Conservation (phyloP, 2,888 invertebrate species). For the Hypomecis atomaria region DNA sequence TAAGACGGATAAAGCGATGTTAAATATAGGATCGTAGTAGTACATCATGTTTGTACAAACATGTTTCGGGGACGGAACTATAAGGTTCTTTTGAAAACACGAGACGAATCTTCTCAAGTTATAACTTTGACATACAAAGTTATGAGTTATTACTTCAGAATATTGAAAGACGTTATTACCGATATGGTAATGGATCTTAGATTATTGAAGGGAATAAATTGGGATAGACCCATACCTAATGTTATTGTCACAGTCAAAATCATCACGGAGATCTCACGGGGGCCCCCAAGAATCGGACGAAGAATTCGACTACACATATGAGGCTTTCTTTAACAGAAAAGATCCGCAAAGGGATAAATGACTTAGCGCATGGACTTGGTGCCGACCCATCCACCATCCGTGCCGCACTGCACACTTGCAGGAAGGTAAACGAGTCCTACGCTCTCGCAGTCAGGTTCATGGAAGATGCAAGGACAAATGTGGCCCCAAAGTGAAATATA, state of each 20-base stretch:
- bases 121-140: too few species aligned
- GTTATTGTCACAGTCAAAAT: too few species aligned
- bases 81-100: too few species aligned
- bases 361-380: conserved; percentile 94
- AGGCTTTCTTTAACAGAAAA: conserved; percentile 92
- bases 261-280: conserved; percentile 68
- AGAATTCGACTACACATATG: conserved; percentile 93
- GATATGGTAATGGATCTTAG: too few species aligned
- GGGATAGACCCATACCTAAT: too few species aligned
- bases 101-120: too few species aligned
- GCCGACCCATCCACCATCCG: conserved; percentile 96
- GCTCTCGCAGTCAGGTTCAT: conserved; percentile 96
- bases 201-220: too few species aligned
- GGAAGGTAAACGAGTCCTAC: conserved; percentile 97
- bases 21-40: conserved; percentile 25
- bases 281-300: conserved; percentile 90
- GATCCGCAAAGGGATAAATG: conserved; percentile 96
- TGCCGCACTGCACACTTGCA: conserved; percentile 95
- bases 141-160: too few species aligned
- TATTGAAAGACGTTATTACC: too few species aligned
- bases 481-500: conserved; percentile 91
- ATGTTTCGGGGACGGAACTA: too few species aligned
- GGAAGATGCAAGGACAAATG: conserved; percentile 96
- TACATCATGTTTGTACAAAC: conserved; percentile 16
- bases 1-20: conserved; percentile 52